Evolutionary conservation across 2,888 invertebrate species (phyloP).

Genomic region (Holacanthella duospinosa): DNA sequence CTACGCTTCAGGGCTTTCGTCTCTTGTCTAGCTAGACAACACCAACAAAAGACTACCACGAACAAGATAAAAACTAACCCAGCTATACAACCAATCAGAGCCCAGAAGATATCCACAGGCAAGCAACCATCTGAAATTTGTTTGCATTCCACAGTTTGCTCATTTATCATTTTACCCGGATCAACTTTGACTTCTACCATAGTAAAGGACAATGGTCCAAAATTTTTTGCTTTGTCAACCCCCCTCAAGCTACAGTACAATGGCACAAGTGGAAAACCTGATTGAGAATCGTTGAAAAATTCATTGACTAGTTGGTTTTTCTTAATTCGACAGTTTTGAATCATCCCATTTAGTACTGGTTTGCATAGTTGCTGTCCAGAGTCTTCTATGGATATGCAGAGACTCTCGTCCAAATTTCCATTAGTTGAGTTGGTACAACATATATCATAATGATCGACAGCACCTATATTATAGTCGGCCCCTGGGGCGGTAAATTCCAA

Average conservation of each 20-base stretch:
- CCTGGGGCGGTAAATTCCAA: slow-evolving; percentile 18
- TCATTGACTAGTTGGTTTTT: slow-evolving; percentile 8
- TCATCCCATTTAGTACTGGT: background rate
- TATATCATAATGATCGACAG: slow-evolving; percentile 16
- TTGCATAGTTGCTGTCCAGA: background rate
- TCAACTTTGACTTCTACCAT: slow-evolving; percentile 11
- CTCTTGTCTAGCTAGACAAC: background rate
- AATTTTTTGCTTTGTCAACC: slow-evolving; percentile 8
- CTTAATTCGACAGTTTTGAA: slow-evolving; percentile 15
- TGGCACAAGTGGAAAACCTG: background rate
- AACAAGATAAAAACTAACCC: slow-evolving; percentile 16
- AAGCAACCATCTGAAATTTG: slow-evolving; percentile 21
- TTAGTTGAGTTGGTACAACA: slow-evolving; percentile 11
- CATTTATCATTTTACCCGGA: too few relatives aligned
- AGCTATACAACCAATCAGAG: slow-evolving; percentile 19
- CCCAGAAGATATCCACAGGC: slow-evolving; percentile 23
- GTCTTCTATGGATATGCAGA: slow-evolving; percentile 8
- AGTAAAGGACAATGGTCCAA: slow-evolving; percentile 13
- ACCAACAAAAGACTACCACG: slow-evolving; percentile 15
- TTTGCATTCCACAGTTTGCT: slow-evolving; percentile 11
- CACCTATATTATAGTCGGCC: slow-evolving; percentile 4
- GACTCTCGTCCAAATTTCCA: slow-evolving; percentile 1
- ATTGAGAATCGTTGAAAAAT: background rate
- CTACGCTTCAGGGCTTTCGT: background rate
- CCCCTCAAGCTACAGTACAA: slow-evolving; percentile 18